Percentiles rank a stretch among this genome's conserved stretches.
Conservation (phyloP, 2,113 vertebrate genomes). For the Phainopepla nitens region DNA sequence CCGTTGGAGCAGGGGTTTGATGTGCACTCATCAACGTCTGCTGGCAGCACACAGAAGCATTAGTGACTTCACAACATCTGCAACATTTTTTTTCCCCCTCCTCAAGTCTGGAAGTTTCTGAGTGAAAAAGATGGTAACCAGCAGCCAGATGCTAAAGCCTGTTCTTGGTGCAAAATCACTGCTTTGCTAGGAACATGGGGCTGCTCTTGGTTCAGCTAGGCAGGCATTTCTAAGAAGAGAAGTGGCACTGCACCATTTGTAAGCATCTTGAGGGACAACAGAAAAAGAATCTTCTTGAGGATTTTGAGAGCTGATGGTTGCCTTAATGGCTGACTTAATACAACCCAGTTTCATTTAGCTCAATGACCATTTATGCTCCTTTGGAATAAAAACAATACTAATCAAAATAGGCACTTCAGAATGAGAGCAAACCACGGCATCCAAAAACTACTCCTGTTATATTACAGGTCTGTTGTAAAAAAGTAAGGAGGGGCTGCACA, state of each 20-base stretch:
- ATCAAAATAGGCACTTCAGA: background rate
- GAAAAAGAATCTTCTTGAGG: background rate
- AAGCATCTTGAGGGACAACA: background rate
- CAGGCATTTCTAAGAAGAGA: background rate
- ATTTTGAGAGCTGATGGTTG: background rate
- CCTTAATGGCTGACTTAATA: background rate
- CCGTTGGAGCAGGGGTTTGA: conserved; percentile 75
- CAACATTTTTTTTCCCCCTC: background rate
- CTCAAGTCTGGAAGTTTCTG: background rate
- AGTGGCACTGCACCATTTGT: background rate
- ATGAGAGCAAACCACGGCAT: background rate
- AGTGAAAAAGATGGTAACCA: background rate
- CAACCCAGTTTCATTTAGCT: background rate
- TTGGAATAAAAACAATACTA: background rate
- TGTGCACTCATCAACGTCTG: conserved; percentile 78
- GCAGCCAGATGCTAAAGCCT: background rate
- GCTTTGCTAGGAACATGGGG: background rate
- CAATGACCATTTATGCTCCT: background rate
- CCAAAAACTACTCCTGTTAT: background rate
- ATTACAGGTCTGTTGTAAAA: background rate
- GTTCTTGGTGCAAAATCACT: background rate
- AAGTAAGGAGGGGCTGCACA: background rate
- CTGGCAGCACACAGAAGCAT: background rate
- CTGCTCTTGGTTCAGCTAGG: background rate
- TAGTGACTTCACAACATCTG: background rate